Percentiles rank a stretch among this genome's conserved stretches.
phyloP scores from a whole-genome alignment of 2,888 invertebrate species.

The Papilio protenor region DNA sequence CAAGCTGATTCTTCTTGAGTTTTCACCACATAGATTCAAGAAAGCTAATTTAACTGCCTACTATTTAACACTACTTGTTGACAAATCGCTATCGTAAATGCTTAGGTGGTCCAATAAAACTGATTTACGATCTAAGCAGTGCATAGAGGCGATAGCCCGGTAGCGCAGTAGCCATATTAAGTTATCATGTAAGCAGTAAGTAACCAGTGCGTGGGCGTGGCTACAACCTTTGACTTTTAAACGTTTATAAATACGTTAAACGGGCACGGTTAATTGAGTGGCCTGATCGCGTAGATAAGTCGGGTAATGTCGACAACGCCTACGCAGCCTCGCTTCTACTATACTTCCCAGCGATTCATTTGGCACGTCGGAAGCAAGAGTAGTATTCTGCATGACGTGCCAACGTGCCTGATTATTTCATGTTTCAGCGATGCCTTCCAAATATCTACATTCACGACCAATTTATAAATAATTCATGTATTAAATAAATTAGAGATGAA shows the following conservation, averaged over 20 bases:
- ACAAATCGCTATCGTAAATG: background rate
- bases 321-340: conserved; percentile 24
- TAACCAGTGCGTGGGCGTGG: conserved; percentile 31
- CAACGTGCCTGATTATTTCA: background rate
- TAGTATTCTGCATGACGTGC: background rate
- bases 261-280: conserved; percentile 31
- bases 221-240: conserved; percentile 49
- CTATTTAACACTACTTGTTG: background rate
- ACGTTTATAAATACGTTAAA: conserved; percentile 45
- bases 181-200: conserved; percentile 22
- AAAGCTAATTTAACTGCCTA: background rate
- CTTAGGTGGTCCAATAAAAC: background rate
- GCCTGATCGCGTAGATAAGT: conserved; percentile 37
- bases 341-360: background rate
- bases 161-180: conserved; percentile 18
- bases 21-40: background rate
- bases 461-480: background rate
- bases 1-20: background rate
- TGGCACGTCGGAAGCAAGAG: background rate
- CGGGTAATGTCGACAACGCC: conserved; percentile 34
- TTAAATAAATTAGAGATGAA: background rate
- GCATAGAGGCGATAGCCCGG: background rate
- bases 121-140: conserved; percentile 20
- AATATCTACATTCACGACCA: background rate
- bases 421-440: no score